Base-by-base conservation (phyloP, 2,888 invertebrate species). In the Sarcophaga subvicina region DNA sequence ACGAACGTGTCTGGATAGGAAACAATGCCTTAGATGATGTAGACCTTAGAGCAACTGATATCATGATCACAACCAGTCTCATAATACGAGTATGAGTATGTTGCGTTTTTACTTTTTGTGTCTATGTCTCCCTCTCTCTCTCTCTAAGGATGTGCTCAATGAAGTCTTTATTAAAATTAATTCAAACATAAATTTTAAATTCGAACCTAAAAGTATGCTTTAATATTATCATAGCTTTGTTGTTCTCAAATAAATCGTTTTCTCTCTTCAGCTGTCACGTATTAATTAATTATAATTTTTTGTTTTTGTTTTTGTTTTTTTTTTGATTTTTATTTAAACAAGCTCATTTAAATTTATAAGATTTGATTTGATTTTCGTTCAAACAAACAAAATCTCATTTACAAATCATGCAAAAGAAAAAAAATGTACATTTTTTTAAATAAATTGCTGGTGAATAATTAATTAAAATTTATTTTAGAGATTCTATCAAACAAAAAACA, bases 391-490 rank as follows among this genome's bases (percentile, higher is more conserved):
- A 83, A 67, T 17, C 59, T 80, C 71, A 80, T 80, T 76, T 73
- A 64, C 64, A 79, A 79, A 83, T 83, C 78, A 75, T 69, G 45
- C 66, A 84, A 70, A 80, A 4, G 4, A 27, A 37, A 37, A 37
- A 37, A 49, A 14, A 49, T 49, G 1, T 49, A 49, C 54, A 72
- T 76, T 64, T 80, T 37, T 84, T 80, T 84, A 80, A 76, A 80
- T 76, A 80, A 84, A 80, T 84, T 84, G 76, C 64, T 76, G 71
- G 76, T 80, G 25, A 80, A 80, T 84, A 84, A 84, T 84, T 80
- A 71, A 84, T 78, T 83, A 76, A 76, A 71, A 76, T 64, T 75
- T 70, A 59, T 49, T 47, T 22, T 37, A 66, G 25, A 64, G 37
- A 37, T 37, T 6, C 22, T 14, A 63, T 45, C 70, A 49, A 22